Conservation (phyloP, 2,113 vertebrate species). For the Sylvietta virens region DNA sequence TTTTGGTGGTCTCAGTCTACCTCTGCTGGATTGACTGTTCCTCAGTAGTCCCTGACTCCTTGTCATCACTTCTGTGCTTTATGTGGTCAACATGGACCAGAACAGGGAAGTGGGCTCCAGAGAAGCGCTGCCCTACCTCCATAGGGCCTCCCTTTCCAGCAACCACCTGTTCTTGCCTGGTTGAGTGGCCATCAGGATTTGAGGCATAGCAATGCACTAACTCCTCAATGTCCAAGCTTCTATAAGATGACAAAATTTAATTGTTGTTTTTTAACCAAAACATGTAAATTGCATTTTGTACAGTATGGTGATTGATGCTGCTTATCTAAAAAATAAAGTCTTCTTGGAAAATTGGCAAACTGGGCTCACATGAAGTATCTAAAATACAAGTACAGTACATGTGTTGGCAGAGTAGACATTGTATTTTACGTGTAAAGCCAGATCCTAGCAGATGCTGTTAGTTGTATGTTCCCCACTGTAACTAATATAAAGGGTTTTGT, state of each 20-base stretch:
- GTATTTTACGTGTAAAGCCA: not conserved
- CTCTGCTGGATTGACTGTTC: not conserved
- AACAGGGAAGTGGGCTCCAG: not conserved
- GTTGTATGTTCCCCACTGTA: not conserved
- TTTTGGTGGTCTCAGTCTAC: not conserved
- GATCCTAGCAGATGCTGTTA: not conserved
- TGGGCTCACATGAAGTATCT: not conserved
- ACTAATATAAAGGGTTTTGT: not conserved
- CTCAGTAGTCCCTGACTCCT: not conserved
- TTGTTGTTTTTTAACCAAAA: not conserved
- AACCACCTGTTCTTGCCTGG: not conserved
- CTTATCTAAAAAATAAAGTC: not conserved
- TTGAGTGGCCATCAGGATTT: not conserved
- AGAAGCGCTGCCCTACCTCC: not conserved
- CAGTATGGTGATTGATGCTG: not conserved
- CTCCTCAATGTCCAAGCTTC: not conserved
- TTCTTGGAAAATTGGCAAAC: not conserved
- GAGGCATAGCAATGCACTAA: not conserved
- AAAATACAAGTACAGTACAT: not conserved
- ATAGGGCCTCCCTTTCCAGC: not conserved
- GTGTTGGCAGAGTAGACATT: not conserved
- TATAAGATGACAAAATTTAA: not conserved
- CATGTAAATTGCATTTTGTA: not conserved
- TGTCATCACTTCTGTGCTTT: not conserved
- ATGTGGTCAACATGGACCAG: not conserved